Base-by-base conservation (phyloP, 2,113 vertebrate species). In the Daubentonia madagascariensis region DNA sequence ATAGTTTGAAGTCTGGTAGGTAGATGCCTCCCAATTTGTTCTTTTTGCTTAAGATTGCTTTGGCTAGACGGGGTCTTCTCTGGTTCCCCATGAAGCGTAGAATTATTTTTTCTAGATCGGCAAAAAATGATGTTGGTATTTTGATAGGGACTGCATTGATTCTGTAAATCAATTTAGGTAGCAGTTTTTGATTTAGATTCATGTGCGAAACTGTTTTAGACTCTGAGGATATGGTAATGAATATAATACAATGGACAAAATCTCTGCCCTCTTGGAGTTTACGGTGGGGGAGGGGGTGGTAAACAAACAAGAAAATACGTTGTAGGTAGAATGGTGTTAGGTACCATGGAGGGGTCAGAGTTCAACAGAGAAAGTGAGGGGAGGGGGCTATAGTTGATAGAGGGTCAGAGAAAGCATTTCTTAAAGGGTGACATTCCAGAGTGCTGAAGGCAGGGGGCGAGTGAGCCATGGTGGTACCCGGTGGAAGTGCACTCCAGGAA, bases 251-350 rank as follows among this genome's bases (percentile, higher is more conserved):
- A 11, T 2, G 16, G 54, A 48, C 72, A n/a, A 50, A 43, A 50
- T 30, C 67, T 50, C 43, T 32, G 30, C 65, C 45, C 16, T 57
- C 40, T 30, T 84, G 48, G 85, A 20, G 30, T 32, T 37, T 8
- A 35, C 6, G 2, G 1, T 37, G 48, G 52, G 1, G 11, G 17
- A 5, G 14, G 23, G 40, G n/a, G n/a, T n/a, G 50, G 50, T 11
- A 52, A 17, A 32, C 11, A 25, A 54, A 50, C 8, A 68, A 48
- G 78, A n/a, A 8, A 72, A 37, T 17, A 20, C 35, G 25, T 23
- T 17, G 17, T 45, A 5, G 0, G 7, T 8, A 8, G 1, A 45
- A 23, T 1, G 7, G 65, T 16, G 50, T 37, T 8, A 14, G 10
- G 43, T 18, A 8, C 3, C 1, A 25, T 0, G 4, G 75, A 18